These are phyloP conservation scores for Shinisaurus crocodilurus DNA, from an alignment of 2,113 vertebrate genomes.

Conservation along the genomic window DNA sequence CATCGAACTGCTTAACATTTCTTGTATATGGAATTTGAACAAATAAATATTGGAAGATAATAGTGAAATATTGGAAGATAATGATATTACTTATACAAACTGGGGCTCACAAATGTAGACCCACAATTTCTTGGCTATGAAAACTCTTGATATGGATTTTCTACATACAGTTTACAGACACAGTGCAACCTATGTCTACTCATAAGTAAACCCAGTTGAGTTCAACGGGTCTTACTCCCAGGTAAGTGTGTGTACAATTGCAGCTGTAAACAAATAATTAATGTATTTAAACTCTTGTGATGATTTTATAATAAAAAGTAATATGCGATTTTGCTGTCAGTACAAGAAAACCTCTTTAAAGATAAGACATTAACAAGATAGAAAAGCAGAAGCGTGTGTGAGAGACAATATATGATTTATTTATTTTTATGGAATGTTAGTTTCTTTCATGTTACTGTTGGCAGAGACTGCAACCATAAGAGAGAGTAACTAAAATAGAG, in stretches of 20 bases:
- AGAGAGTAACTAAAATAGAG: background rate
- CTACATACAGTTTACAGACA: background rate
- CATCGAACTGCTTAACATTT: background rate
- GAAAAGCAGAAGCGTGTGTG: background rate
- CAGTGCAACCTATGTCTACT: background rate
- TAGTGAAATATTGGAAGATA: background rate
- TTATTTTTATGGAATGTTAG: too few species aligned
- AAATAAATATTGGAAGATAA: background rate
- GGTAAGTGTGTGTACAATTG: background rate
- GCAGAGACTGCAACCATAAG: background rate
- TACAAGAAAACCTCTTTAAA: background rate
- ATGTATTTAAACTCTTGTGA: background rate
- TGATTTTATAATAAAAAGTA: background rate
- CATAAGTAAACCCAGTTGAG: background rate
- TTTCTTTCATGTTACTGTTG: background rate
- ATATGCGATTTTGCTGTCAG: background rate
- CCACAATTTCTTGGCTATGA: background rate
- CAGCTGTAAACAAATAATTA: background rate
- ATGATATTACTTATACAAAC: background rate
- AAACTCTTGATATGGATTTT: background rate
- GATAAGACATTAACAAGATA: background rate
- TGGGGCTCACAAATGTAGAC: background rate
- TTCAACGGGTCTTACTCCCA: background rate
- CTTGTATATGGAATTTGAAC: background rate
- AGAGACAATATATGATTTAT: background rate